A percentile compares a stretch with the other conserved stretches of the same genome.
These are phyloP conservation scores for Tiliqua scincoides DNA, from an alignment of 2,113 vertebrate species.

Conservation along the genomic window DNA sequence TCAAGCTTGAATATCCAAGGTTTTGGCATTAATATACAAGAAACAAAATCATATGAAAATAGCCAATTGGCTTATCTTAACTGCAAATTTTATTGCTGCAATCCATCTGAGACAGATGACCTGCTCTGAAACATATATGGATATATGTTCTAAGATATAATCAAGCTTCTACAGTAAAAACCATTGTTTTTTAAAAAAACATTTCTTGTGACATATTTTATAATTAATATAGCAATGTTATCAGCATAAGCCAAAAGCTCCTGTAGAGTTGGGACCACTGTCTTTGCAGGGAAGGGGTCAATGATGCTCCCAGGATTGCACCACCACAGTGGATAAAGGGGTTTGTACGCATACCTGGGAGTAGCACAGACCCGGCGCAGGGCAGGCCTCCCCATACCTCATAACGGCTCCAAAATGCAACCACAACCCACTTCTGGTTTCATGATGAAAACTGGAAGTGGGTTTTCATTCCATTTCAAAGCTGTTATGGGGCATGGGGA, in stretches of 20 bases:
- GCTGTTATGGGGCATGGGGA: too few relatives aligned
- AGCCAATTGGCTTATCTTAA: background rate
- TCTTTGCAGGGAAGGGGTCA: too few relatives aligned
- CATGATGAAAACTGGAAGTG: too few relatives aligned
- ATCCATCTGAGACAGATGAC: background rate
- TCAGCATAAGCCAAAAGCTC: background rate
- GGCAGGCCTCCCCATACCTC: too few relatives aligned
- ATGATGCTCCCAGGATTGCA: too few relatives aligned
- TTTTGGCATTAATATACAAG: background rate
- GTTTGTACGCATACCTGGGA: too few relatives aligned
- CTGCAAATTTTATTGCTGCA: background rate
- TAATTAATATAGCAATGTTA: background rate
- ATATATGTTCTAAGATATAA: background rate
- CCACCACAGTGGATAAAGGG: too few relatives aligned
- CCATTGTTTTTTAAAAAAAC: background rate
- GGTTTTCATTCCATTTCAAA: too few relatives aligned
- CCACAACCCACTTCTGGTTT: too few relatives aligned
- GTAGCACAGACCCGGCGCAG: too few relatives aligned
- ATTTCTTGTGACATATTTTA: background rate
- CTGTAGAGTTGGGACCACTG: too few relatives aligned
- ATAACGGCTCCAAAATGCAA: too few relatives aligned
- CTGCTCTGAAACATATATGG: background rate
- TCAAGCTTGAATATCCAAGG: background rate
- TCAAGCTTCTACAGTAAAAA: background rate
- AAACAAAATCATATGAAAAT: background rate